Percentiles rank a stretch among this genome's conserved stretches.
phyloP scores from a whole-genome alignment of 2,113 vertebrate genomes.

The Oncorhynchus clarkii region DNA sequence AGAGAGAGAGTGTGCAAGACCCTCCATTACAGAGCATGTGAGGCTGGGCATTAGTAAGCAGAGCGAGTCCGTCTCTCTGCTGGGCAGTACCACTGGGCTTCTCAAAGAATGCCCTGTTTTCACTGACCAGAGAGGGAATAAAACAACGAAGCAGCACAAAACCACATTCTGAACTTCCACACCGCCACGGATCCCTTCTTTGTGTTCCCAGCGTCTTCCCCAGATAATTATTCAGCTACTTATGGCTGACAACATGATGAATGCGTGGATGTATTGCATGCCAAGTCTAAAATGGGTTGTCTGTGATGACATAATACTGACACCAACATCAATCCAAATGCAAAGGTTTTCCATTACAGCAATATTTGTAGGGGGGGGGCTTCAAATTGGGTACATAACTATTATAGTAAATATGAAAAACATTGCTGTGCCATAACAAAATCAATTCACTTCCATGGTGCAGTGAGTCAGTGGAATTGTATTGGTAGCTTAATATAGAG shows the following conservation, averaged over 20 bases:
- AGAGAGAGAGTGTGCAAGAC: neutral
- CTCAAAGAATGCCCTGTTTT: conserved; percentile 36
- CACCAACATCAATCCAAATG: too few species aligned
- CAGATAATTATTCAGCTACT: conserved; percentile 1
- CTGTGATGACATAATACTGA: neutral
- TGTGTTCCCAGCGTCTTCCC: neutral
- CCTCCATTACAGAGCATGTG: neutral
- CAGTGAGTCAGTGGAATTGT: neutral
- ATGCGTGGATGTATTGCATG: conserved; percentile 5
- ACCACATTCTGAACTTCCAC: conserved; percentile 20
- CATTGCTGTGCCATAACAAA: too few species aligned
- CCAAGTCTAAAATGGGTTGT: neutral
- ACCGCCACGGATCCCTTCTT: neutral
- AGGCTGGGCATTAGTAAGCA: conserved; percentile 31
- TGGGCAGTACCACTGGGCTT: conserved; percentile 11
- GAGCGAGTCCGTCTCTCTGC: conserved; percentile 16
- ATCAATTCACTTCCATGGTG: neutral
- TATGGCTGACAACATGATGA: neutral
- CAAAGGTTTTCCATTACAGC: too few species aligned
- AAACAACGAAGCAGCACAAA: conserved; percentile 7
- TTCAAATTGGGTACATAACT: neutral
- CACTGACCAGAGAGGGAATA: neutral
- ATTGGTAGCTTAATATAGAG: neutral
- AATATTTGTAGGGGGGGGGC: too few species aligned
- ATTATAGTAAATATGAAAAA: neutral